Percentiles rank a stretch among this genome's conserved stretches.
These are phyloP conservation scores for Philopedon plagiatum DNA, from an alignment of 2,888 invertebrate genomes.

Conservation along the genomic window DNA sequence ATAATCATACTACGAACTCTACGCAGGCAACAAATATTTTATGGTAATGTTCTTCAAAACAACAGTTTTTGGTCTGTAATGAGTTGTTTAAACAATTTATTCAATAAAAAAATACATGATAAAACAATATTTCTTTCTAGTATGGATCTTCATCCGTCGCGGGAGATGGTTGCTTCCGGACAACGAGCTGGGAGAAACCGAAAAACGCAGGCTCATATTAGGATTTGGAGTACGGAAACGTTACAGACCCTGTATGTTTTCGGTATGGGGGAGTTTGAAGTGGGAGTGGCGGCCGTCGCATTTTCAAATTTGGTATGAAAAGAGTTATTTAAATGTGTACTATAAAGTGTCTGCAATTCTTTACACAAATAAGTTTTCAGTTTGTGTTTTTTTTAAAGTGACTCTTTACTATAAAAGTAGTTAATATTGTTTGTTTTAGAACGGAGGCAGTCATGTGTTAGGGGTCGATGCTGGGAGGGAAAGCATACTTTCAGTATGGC, in stretches of 20 bases:
- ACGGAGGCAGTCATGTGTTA: constrained; percentile 90
- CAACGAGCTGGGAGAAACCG: constrained; percentile 88
- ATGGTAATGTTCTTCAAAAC: no score
- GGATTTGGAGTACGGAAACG: constrained; percentile 94
- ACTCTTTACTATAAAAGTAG: no score
- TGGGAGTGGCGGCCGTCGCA: constrained; percentile 89
- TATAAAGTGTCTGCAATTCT: no score
- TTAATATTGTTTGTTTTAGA: constrained; percentile 71
- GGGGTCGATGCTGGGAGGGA: constrained; percentile 92
- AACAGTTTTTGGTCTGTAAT: no score
- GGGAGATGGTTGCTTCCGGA: constrained; percentile 91
- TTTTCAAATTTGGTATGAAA: constrained; percentile 85
- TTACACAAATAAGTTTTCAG: constrained; percentile 10
- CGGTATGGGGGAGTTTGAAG: constrained; percentile 91
- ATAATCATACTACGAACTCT: no score
- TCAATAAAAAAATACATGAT: no score
- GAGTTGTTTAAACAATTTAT: no score
- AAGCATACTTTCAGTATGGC: constrained; percentile 94
- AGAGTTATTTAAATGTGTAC: no score
- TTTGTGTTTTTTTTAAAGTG: background rate
- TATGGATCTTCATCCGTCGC: constrained; percentile 90
- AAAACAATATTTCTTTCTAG: no score
- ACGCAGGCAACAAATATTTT: no score
- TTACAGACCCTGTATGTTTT: constrained; percentile 91
- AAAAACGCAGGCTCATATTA: constrained; percentile 89